Evolutionary conservation across 92 coral and sea anemone genomes (phyloP).

Genomic region (Isaurus tuberculatus): DNA sequence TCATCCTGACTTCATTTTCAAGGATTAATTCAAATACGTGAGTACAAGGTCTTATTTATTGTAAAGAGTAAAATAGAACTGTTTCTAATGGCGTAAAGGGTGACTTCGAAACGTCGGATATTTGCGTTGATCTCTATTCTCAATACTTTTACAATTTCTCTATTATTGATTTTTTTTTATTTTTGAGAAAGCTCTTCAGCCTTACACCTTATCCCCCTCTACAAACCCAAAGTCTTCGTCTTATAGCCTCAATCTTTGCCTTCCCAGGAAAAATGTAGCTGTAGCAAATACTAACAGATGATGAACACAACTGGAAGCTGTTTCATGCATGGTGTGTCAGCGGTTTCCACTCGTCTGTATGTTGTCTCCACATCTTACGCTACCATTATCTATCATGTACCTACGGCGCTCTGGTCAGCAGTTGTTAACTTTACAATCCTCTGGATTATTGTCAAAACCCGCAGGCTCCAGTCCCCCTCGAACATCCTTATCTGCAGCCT

Average conservation of each 20-base stretch:
- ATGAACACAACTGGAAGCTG: background rate
- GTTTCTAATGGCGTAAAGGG: too few species aligned
- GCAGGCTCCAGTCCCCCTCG: conserved; percentile 38
- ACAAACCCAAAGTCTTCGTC: background rate
- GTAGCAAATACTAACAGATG: background rate
- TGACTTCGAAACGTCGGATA: too few species aligned
- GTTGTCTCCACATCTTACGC: background rate
- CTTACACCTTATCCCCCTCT: too few species aligned
- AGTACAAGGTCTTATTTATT: too few species aligned
- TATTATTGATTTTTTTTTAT: too few species aligned
- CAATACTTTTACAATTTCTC: too few species aligned
- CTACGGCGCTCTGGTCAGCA: conserved; percentile 26
- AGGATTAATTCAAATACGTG: too few species aligned
- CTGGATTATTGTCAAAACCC: conserved; percentile 24
- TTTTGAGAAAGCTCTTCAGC: too few species aligned
- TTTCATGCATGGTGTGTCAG: background rate
- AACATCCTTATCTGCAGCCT: conserved; percentile 50
- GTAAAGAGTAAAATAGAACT: too few species aligned
- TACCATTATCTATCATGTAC: background rate
- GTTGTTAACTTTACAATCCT: conserved; percentile 32
- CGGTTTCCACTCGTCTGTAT: background rate
- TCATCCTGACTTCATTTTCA: too few species aligned
- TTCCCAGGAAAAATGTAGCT: background rate
- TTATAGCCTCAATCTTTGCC: background rate
- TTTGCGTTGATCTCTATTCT: too few species aligned